Conservation (phyloP, 2,797 vertebrate genomes). For the Fistularia tabacaria region DNA sequence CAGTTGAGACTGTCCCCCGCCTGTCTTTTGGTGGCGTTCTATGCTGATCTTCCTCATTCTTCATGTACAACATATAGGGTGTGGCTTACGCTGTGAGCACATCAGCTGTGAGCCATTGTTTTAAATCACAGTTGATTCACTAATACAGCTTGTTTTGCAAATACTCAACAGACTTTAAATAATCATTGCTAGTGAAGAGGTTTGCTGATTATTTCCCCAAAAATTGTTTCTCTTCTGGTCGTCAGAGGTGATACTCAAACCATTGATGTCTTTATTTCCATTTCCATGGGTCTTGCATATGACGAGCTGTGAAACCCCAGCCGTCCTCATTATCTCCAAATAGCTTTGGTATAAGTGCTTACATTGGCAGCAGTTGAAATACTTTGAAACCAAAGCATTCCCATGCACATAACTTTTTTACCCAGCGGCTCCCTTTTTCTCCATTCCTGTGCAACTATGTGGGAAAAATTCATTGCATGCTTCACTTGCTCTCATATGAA, state of each 20-base stretch:
- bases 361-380: constrained; percentile 35
- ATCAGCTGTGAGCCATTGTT: too few species aligned
- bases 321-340: constrained; percentile 22
- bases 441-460: constrained; percentile 40
- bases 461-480: constrained; percentile 64
- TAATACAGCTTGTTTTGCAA: too few species aligned
- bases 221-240: not conserved
- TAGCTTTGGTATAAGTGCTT: constrained; percentile 35
- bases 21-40: too few species aligned
- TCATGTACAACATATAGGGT: too few species aligned
- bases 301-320: constrained; percentile 28
- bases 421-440: constrained; percentile 31
- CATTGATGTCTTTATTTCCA: constrained; percentile 4
- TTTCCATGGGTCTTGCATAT: constrained; percentile 12
- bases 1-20: too few species aligned
- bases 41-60: too few species aligned
- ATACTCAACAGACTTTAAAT: too few species aligned
- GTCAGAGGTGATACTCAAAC: not conserved
- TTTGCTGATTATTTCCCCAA: not conserved
- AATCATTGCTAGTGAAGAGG: not conserved
- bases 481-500: constrained; percentile 31
- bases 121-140: too few species aligned
- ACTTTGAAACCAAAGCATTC: constrained; percentile 31
- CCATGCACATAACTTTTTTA: constrained; percentile 29
- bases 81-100: too few species aligned